A percentile compares a stretch with the other conserved stretches of the same genome.
Evolutionary conservation across 64 coral and sea anemone genomes (phyloP).

Genomic region (Montipora capricornis): DNA sequence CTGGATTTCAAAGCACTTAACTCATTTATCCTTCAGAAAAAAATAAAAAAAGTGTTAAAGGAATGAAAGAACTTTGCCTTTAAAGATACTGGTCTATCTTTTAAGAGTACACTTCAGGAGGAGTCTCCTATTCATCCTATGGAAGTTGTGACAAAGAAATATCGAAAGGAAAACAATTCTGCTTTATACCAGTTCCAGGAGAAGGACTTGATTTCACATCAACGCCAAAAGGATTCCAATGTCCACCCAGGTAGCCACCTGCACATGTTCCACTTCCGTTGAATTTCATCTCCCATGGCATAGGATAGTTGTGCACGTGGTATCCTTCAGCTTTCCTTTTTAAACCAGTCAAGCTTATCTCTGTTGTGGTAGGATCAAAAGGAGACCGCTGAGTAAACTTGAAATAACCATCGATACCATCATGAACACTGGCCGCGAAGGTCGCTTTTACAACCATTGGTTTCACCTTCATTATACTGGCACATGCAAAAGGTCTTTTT

Average conservation of each 20-base stretch:
- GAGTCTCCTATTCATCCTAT: too few species aligned
- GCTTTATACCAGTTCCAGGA: slow-evolving; percentile 19
- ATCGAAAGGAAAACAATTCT: too few species aligned
- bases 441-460: slow-evolving; percentile 60
- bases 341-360: slow-evolving; percentile 66
- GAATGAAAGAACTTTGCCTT: too few species aligned
- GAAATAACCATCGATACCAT: slow-evolving; percentile 66
- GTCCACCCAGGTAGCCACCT: slow-evolving; percentile 38
- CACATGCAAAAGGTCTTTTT: slow-evolving; percentile 62
- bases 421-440: slow-evolving; percentile 55
- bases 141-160: too few species aligned
- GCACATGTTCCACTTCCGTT: slow-evolving; percentile 62
- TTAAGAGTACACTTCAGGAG: too few species aligned
- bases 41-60: too few species aligned
- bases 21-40: too few species aligned
- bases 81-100: too few species aligned
- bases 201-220: slow-evolving; percentile 67
- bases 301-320: slow-evolving; percentile 86
- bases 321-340: slow-evolving; percentile 63
- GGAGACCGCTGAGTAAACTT: slow-evolving; percentile 77
- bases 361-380: slow-evolving; percentile 68
- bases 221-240: slow-evolving; percentile 86
- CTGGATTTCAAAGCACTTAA: too few species aligned
- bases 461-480: slow-evolving; percentile 65
- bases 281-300: slow-evolving; percentile 62